Evolutionary conservation across 2,797 vertebrate genomes (phyloP).

Genomic region (Pantherophis alleghaniensis): DNA sequence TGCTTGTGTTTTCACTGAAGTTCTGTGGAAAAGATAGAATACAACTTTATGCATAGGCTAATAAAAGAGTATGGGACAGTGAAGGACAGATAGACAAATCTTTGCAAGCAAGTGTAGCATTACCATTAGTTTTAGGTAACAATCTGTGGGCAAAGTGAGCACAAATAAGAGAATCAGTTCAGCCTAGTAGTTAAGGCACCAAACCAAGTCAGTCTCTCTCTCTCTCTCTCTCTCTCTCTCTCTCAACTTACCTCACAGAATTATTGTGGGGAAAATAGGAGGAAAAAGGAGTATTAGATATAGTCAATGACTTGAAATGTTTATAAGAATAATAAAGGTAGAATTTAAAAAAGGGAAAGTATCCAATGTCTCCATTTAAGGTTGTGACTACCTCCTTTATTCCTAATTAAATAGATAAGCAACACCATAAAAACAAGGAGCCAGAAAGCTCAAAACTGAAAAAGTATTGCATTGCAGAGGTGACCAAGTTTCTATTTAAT

Average conservation of each 20-base stretch:
- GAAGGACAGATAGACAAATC: neutral
- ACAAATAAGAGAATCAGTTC: neutral
- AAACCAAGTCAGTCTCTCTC: too few relatives aligned
- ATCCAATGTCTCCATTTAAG: neutral
- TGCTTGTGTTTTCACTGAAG: neutral
- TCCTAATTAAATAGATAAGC: neutral
- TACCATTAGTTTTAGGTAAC: neutral
- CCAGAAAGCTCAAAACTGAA: neutral
- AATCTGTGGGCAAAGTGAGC: neutral
- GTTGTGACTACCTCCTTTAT: neutral
- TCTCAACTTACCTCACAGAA: neutral
- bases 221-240: too few relatives aligned
- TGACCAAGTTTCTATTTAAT: neutral
- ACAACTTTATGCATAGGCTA: neutral
- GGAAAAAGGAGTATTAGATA: neutral
- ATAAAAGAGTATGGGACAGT: neutral
- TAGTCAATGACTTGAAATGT: neutral
- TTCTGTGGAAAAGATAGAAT: slow-evolving; percentile 16
- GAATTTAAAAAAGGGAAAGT: neutral
- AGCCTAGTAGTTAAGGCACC: neutral
- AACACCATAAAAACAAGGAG: neutral
- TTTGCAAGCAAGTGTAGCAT: neutral
- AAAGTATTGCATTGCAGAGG: neutral
- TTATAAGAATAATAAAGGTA: neutral
- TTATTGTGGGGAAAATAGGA: neutral